phyloP scores from a whole-genome alignment of 2,888 invertebrate genomes.

The Hirtodrosophila duncani region DNA sequence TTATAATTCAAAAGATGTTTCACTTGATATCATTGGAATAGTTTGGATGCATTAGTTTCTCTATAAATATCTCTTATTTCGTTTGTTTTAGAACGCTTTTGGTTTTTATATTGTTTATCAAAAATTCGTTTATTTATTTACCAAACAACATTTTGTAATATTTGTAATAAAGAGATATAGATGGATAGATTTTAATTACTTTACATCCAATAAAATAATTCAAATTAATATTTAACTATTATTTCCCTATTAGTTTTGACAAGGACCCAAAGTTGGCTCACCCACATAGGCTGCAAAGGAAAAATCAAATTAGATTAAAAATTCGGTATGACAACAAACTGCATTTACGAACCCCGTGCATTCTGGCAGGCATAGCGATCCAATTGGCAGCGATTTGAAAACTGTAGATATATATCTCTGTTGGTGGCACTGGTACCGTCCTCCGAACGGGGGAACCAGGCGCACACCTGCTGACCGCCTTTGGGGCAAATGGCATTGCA shows the following conservation, averaged over 20 bases:
- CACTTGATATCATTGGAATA: too few relatives aligned
- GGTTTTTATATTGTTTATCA: too few relatives aligned
- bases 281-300: conserved; percentile 23
- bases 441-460: conserved; percentile 9
- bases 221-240: conserved; percentile 1
- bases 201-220: neutral
- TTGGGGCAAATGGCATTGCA: conserved; percentile 18
- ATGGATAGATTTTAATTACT: neutral
- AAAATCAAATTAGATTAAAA: too few relatives aligned
- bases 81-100: too few relatives aligned
- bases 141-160: neutral
- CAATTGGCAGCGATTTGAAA: conserved; percentile 25
- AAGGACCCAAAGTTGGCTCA: conserved; percentile 13
- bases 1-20: too few relatives aligned
- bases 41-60: too few relatives aligned
- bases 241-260: neutral
- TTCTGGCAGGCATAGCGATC: conserved; percentile 17
- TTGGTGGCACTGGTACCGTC: neutral
- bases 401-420: neutral
- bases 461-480: conserved; percentile 27
- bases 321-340: too few relatives aligned
- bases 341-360: conserved; percentile 3
- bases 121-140: too few relatives aligned
- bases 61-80: too few relatives aligned
- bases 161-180: neutral